Evolutionary conservation across 2,113 vertebrate species (phyloP).

Genomic region (Gobio gobio): DNA sequence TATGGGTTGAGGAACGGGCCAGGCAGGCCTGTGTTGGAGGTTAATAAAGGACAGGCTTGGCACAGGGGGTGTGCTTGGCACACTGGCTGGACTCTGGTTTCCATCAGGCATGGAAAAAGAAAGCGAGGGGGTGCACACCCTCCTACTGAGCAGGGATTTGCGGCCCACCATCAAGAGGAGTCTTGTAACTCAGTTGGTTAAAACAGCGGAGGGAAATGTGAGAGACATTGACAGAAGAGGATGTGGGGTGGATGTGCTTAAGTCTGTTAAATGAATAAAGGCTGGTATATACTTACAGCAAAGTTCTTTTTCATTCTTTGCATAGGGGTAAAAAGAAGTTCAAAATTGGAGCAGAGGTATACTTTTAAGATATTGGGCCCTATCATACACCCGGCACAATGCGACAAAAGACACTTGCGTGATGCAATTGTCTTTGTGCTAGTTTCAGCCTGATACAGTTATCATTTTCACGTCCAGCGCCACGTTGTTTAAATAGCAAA

Average conservation of each 20-base stretch:
- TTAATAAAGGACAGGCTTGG: slow-evolving; percentile 28
- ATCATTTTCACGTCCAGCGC: no score
- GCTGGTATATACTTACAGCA: background rate
- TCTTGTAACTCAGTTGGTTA: no score
- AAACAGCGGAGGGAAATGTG: background rate
- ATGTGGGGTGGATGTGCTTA: background rate
- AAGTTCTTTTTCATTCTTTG: background rate
- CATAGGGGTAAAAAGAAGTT: background rate
- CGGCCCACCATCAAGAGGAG: background rate
- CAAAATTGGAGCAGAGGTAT: background rate
- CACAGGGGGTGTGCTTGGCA: slow-evolving; percentile 49
- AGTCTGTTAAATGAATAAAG: background rate
- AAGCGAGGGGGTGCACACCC: slow-evolving; percentile 8
- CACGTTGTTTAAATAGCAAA: no score
- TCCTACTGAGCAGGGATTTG: slow-evolving; percentile 21
- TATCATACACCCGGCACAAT: no score
- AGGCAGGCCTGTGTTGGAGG: slow-evolving; percentile 25
- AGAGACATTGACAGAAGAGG: background rate
- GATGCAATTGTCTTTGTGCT: no score
- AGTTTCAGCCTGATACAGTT: no score
- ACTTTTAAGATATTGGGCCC: background rate
- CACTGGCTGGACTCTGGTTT: slow-evolving; percentile 66
- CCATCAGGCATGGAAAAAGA: slow-evolving; percentile 55
- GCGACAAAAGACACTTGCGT: no score
- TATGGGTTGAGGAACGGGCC: slow-evolving; percentile 52